A percentile compares a stretch with the other conserved stretches of the same genome.
Evolutionary conservation across 2,888 invertebrate species (phyloP).

Genomic region (Idaea dimidiata): DNA sequence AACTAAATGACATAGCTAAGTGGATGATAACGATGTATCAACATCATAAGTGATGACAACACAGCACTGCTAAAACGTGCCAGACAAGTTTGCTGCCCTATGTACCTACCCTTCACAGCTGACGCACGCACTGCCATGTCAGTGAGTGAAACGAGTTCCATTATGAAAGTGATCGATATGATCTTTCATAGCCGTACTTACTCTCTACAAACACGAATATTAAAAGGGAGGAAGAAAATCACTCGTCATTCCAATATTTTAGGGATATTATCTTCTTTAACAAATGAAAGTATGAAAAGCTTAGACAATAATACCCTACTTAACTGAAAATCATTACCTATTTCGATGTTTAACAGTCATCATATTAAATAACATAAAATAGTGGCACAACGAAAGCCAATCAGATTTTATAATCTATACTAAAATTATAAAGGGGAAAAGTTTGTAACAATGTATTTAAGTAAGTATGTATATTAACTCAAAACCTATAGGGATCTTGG

Average conservation of each 20-base stretch:
- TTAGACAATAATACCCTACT: too few species aligned
- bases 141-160: conserved; percentile 22
- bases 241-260: neutral
- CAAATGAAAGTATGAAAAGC: too few species aligned
- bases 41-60: neutral
- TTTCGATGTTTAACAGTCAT: too few species aligned
- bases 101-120: conserved; percentile 6
- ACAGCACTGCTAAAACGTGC: neutral
- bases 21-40: neutral
- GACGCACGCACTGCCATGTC: conserved; percentile 5
- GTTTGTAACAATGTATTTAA: too few species aligned
- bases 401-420: too few species aligned
- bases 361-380: too few species aligned
- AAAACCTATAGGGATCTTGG: too few species aligned
- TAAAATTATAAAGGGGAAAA: too few species aligned
- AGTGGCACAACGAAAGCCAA: too few species aligned
- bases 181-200: conserved; percentile 19
- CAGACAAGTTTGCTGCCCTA: neutral
- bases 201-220: conserved; percentile 26
- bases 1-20: neutral
- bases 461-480: too few species aligned
- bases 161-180: conserved; percentile 24
- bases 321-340: too few species aligned
- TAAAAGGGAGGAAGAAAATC: conserved; percentile 19
- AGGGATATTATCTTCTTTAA: too few species aligned